Evolutionary conservation across 2,888 invertebrate species (phyloP).

Genomic region (Conops quadrifasciatus): DNA sequence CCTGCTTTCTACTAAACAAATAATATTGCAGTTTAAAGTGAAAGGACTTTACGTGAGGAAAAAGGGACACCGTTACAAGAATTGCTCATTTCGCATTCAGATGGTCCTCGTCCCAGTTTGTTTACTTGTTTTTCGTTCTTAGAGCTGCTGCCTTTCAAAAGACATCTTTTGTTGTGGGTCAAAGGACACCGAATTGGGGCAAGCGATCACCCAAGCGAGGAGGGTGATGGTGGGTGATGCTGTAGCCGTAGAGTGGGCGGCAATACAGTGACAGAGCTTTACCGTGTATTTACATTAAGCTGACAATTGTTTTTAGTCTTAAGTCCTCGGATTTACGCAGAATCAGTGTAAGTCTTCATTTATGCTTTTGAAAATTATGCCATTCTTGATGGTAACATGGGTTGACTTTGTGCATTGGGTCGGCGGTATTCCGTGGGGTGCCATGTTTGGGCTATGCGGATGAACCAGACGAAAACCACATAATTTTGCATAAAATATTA

Average conservation of each 20-base stretch:
- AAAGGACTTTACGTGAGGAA: constrained; percentile 22
- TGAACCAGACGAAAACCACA: too few relatives aligned
- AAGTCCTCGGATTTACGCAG: constrained; percentile 28
- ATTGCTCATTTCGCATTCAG: background rate
- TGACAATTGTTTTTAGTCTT: constrained; percentile 28
- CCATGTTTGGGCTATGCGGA: too few relatives aligned
- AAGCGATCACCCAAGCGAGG: background rate
- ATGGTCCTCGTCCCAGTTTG: background rate
- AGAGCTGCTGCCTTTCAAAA: constrained; percentile 7
- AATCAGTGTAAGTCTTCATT: constrained; percentile 29
- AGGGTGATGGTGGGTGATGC: background rate
- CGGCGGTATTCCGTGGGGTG: too few relatives aligned
- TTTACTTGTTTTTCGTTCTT: constrained; percentile 4
- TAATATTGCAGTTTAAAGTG: constrained; percentile 25
- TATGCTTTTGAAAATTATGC: constrained; percentile 28
- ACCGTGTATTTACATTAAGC: constrained; percentile 26
- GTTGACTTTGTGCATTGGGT: background rate
- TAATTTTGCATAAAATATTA: too few relatives aligned
- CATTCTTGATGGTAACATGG: too few relatives aligned
- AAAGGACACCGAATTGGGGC: background rate
- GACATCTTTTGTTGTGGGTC: background rate
- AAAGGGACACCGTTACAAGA: constrained; percentile 31
- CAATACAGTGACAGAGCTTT: constrained; percentile 12
- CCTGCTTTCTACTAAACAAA: constrained; percentile 4
- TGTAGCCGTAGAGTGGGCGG: background rate